Evolutionary conservation across 2,113 vertebrate genomes (phyloP), one percentile per base, ranked within the genome.

Genomic region (Ammodytes marinus): DNA sequence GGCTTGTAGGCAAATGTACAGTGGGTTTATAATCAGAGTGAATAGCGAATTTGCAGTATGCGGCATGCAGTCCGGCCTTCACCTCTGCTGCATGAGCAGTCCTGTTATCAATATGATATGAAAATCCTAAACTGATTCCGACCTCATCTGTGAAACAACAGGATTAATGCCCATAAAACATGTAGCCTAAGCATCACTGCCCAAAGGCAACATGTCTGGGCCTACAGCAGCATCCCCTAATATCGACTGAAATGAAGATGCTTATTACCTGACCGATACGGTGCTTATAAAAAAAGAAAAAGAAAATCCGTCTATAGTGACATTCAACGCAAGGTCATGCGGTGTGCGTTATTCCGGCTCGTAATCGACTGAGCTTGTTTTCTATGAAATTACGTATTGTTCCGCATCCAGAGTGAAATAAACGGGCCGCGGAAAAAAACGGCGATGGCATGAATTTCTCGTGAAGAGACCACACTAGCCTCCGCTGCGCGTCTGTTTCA

Each of bases 291-390:
- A 77, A 84, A 88, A 86, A 86, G 27, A 27, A 27, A 27, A 27
- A 27, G 27, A 27, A 88, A 86, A 86, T 87, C 80, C 77, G 65
- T 80, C 75, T 87, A 58, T 69, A 80, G 72, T 92, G 88, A 93
- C 92, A 89, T 92, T 93, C 94, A 92, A 47, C 68, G 70, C 89
- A 91, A 91, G 93, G 92, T 94, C 94, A 89, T 40, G 54, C 73
- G 59, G 53, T 27, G 37, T 6, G 61, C 42, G 63, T 53, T 77
- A 39, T 11, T 52, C 70, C 71, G 27, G 52, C 13, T n/a, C 12
- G 6, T 40, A 39, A 12, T 67, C 8, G n/a, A 2, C 8, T 35
- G 39, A 59, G 64, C 35, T 1, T 0, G n/a, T 66, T 73, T 35
- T 54, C 14, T 63, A 2, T n/a, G 47, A 49, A 5, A 27, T 8